A percentile compares a stretch with the other conserved stretches of the same genome.
Evolutionary conservation across 2,113 vertebrate genomes (phyloP).

Genomic region (Antigone vipio): DNA sequence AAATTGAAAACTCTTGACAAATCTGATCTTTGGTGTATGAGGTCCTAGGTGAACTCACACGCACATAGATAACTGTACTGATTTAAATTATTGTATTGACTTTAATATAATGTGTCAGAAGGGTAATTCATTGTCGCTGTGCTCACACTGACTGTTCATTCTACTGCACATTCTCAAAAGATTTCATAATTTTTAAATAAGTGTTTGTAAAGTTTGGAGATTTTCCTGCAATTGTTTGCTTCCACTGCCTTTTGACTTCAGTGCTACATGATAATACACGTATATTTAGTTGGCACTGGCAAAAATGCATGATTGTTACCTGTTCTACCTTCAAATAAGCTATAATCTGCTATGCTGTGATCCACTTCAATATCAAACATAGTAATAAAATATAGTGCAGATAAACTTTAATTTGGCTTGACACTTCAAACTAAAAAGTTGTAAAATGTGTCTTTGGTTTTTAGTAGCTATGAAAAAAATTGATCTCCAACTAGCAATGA

Average conservation of each 20-base stretch:
- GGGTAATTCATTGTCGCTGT: background rate
- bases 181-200: background rate
- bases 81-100: background rate
- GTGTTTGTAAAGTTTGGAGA: background rate
- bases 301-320: background rate
- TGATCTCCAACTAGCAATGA: background rate
- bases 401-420: conserved; percentile 41
- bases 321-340: background rate
- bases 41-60: background rate
- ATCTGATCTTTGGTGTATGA: background rate
- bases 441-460: conserved; percentile 51
- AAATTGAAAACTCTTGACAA: background rate
- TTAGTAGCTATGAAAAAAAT: conserved; percentile 31
- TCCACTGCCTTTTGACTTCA: background rate
- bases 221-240: background rate
- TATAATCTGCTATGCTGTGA: background rate
- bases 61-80: background rate
- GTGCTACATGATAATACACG: background rate
- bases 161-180: background rate
- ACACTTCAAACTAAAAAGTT: conserved; percentile 22
- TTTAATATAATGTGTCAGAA: background rate
- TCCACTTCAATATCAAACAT: background rate
- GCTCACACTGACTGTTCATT: background rate
- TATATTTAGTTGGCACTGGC: background rate
- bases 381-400: background rate